phyloP scores from a whole-genome alignment of 1,140 invertebrate genomes.

The Dryas iulia region DNA sequence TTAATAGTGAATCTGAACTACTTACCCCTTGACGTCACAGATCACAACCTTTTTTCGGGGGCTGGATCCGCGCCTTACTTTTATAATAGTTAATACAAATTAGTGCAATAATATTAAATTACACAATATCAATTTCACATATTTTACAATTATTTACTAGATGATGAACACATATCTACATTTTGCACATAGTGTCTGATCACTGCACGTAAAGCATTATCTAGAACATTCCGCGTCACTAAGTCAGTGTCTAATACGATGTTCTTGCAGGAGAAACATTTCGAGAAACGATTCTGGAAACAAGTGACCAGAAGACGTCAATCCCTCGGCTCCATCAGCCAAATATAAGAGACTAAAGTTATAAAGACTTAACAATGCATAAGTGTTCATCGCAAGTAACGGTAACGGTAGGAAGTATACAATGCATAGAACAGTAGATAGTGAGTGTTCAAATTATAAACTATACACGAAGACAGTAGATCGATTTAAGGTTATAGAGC shows the following conservation, averaged over 20 bases:
- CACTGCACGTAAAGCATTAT: constrained; percentile 4
- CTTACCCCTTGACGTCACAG: too few species aligned
- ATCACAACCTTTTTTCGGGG: too few species aligned
- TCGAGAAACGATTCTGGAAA: constrained; percentile 78
- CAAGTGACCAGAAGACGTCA: constrained; percentile 75
- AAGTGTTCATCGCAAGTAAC: constrained; percentile 35
- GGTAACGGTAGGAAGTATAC: constrained; percentile 19
- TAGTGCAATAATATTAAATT: constrained; percentile 4
- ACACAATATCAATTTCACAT: not conserved
- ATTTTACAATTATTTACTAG: not conserved
- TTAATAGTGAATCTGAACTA: too few species aligned
- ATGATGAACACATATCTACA: constrained; percentile 5
- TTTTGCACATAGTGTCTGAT: not conserved
- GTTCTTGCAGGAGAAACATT: constrained; percentile 73
- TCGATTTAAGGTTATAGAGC: not conserved
- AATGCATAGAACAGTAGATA: constrained; percentile 30
- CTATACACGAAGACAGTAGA: constrained; percentile 6
- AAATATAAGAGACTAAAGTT: constrained; percentile 56
- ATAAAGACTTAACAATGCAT: constrained; percentile 21
- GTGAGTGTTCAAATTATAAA: constrained; percentile 33
- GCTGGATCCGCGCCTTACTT: too few species aligned
- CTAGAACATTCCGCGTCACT: not conserved
- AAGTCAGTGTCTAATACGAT: constrained; percentile 20
- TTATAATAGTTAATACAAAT: constrained; percentile 6
- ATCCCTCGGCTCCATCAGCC: constrained; percentile 70